Conservation (phyloP, 2,113 vertebrate species). For the Heterocephalus glaber region DNA sequence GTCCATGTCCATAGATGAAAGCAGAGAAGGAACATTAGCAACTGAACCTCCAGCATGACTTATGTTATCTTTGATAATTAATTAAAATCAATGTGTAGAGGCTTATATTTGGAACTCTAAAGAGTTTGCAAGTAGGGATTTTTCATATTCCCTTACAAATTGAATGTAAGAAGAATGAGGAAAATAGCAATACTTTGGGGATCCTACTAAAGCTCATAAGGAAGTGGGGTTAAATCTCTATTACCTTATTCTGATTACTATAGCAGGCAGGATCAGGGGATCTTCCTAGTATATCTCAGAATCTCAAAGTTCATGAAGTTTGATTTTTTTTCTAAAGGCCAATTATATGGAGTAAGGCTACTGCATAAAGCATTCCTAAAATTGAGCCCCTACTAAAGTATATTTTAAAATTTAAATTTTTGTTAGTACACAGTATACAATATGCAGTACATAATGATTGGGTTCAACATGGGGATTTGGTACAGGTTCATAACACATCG, state of each 20-base stretch:
- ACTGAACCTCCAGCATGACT: constrained; percentile 82
- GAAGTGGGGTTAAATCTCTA: neutral
- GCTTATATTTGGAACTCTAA: constrained; percentile 84
- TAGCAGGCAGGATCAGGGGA: neutral
- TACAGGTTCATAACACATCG: neutral
- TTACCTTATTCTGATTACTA: neutral
- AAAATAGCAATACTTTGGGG: neutral
- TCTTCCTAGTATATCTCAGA: neutral
- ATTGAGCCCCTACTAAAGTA: neutral
- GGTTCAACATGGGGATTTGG: neutral
- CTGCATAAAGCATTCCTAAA: neutral
- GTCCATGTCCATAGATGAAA: constrained; percentile 87
- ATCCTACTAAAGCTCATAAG: constrained; percentile 55
- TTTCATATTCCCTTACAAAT: constrained; percentile 66
- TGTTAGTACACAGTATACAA: neutral
- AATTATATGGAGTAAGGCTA: neutral
- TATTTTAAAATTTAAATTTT: neutral
- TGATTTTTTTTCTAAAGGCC: neutral
- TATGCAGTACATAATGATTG: neutral
- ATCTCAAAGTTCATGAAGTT: neutral
- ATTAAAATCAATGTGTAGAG: constrained; percentile 86
- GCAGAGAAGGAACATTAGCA: constrained; percentile 86
- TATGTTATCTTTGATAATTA: constrained; percentile 88
- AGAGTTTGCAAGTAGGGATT: constrained; percentile 74
- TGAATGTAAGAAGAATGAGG: neutral